phyloP scores from a whole-genome alignment of 2,888 invertebrate species.

The Catocala sponsa region DNA sequence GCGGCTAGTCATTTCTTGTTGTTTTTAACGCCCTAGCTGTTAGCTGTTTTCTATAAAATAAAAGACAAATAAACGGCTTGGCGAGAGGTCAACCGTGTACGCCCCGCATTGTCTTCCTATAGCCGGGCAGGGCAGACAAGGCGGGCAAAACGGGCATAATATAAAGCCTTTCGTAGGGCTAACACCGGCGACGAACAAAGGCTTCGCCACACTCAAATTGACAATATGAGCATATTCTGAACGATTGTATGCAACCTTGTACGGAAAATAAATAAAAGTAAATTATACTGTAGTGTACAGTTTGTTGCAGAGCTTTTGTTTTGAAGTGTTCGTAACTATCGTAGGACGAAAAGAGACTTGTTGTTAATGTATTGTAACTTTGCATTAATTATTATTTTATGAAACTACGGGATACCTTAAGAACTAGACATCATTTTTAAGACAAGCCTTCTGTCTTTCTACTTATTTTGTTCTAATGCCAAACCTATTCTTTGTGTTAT shows the following conservation, averaged over 20 bases:
- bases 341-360: too few species aligned
- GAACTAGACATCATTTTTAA: too few species aligned
- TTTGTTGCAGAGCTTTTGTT: constrained; percentile 21
- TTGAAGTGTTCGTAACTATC: neutral
- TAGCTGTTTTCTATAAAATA: constrained; percentile 75
- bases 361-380: too few species aligned
- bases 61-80: constrained; percentile 73
- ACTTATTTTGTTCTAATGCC: too few species aligned
- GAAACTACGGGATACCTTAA: too few species aligned
- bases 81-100: constrained; percentile 72
- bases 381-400: too few species aligned
- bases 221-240: constrained; percentile 58
- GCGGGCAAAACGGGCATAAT: constrained; percentile 45
- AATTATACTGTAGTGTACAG: constrained; percentile 1
- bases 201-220: constrained; percentile 69
- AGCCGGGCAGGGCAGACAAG: constrained; percentile 44
- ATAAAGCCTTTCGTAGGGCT: constrained; percentile 49
- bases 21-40: constrained; percentile 63
- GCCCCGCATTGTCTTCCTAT: constrained; percentile 74
- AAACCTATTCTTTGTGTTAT: too few species aligned
- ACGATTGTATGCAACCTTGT: constrained; percentile 72
- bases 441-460: too few species aligned
- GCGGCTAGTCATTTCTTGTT: constrained; percentile 63
- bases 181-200: constrained; percentile 61
- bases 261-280: constrained; percentile 26